phyloP scores from a whole-genome alignment of 1,140 invertebrate genomes.

The Cataglyphis hispanica region DNA sequence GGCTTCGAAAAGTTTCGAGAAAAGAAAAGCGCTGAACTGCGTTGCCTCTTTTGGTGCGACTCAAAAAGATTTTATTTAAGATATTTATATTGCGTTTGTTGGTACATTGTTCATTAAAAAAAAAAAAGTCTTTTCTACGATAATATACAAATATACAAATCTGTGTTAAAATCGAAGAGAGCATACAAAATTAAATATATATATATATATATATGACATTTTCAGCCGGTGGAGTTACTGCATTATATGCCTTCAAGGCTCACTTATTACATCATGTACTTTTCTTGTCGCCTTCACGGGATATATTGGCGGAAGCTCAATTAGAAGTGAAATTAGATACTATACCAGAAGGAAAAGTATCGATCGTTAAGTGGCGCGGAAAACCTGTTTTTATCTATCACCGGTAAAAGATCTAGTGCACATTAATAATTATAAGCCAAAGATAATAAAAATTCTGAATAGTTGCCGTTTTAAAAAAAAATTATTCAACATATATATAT shows the following conservation, averaged over 20 bases:
- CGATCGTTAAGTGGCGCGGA: constrained; percentile 76
- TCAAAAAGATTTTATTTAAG: neutral
- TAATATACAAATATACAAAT: neutral
- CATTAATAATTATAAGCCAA: neutral
- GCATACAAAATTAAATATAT: constrained; percentile 3
- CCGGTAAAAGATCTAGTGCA: constrained; percentile 69
- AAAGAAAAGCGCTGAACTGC: constrained; percentile 48
- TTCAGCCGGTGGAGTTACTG: constrained; percentile 65
- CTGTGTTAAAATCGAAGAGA: too few species aligned
- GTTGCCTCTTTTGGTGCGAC: constrained; percentile 61
- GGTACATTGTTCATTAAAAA: neutral
- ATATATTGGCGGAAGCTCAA: constrained; percentile 75
- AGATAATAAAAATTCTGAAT: neutral
- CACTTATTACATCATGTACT: constrained; percentile 74
- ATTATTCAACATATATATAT: too few species aligned
- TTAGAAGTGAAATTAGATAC: constrained; percentile 73
- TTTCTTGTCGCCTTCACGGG: constrained; percentile 72
- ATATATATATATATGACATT: neutral
- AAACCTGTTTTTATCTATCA: constrained; percentile 80
- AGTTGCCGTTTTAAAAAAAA: neutral
- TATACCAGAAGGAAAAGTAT: constrained; percentile 75
- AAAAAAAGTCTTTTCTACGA: neutral
- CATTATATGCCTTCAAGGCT: constrained; percentile 73
- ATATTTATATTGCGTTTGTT: neutral
- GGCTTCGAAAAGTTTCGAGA: constrained; percentile 35